Evolutionary conservation across 1,140 invertebrate genomes (phyloP).

Genomic region (Scaptodrosophila lebanonensis): DNA sequence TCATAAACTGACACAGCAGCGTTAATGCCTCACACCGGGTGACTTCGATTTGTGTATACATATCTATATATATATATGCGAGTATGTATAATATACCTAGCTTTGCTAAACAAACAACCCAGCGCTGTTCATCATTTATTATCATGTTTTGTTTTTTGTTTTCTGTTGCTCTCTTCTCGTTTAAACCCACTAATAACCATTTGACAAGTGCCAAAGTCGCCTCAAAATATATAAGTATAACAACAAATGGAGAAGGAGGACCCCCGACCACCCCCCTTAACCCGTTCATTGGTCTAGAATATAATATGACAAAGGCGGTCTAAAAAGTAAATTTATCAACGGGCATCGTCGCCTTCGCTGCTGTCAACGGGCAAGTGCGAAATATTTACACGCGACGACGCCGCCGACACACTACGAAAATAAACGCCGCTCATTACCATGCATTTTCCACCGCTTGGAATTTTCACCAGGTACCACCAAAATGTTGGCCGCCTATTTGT

Average conservation of each 20-base stretch:
- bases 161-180: conserved; percentile 1
- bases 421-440: conserved; percentile 38
- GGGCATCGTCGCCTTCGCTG: too few species aligned
- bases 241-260: too few species aligned
- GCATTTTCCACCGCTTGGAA: conserved; percentile 43
- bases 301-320: conserved; percentile 1
- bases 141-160: too few species aligned
- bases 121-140: too few species aligned
- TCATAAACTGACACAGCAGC: too few species aligned
- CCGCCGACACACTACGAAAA: conserved; percentile 35
- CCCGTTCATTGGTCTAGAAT: not conserved
- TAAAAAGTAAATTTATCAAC: conserved; percentile 57
- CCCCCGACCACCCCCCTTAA: not conserved
- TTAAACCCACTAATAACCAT: conserved; percentile 31
- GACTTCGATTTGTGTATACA: too few species aligned
- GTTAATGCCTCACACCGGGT: too few species aligned
- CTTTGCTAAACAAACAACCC: too few species aligned
- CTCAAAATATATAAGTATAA: too few species aligned
- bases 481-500: not conserved
- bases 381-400: conserved; percentile 37
- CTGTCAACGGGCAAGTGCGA: conserved; percentile 56
- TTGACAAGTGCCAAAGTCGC: conserved; percentile 37
- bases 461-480: conserved; percentile 54
- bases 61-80: too few species aligned
- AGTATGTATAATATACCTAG: too few species aligned